Evolutionary conservation across 1,140 invertebrate species (phyloP).

Genomic region (Drosophila bocki): DNA sequence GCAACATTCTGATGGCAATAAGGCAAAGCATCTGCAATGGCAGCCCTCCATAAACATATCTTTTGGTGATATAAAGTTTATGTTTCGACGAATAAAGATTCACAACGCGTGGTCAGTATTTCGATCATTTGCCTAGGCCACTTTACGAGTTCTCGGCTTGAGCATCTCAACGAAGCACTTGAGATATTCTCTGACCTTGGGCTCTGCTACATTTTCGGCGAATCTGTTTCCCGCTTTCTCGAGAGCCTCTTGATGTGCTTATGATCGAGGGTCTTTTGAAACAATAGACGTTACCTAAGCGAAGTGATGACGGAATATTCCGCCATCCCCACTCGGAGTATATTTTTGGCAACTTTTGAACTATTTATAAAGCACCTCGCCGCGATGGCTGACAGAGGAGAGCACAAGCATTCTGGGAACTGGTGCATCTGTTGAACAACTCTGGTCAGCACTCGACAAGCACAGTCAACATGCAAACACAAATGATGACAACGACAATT

Average conservation of each 20-base stretch:
- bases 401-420: background rate
- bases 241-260: conserved; percentile 43
- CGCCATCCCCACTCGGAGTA: too few species aligned
- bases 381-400: too few species aligned
- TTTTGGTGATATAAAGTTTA: background rate
- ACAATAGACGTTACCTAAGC: background rate
- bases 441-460: conserved; percentile 57
- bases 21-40: background rate
- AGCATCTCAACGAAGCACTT: conserved; percentile 38
- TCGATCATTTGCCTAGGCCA: conserved; percentile 6
- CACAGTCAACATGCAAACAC: conserved; percentile 64
- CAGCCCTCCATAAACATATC: background rate
- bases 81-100: background rate
- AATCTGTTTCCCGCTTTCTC: conserved; percentile 50
- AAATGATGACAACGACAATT: conserved; percentile 47
- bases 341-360: conserved; percentile 11
- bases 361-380: conserved; percentile 11
- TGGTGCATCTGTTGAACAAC: conserved; percentile 29
- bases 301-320: background rate
- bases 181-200: conserved; percentile 55
- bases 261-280: conserved; percentile 2
- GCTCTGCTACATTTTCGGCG: conserved; percentile 39
- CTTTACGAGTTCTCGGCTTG: conserved; percentile 29
- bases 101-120: background rate
- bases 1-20: background rate